Percentiles rank a stretch among this genome's conserved stretches.
phyloP scores from a whole-genome alignment of 2,113 vertebrate genomes.

The Peromyscus polionotus region DNA sequence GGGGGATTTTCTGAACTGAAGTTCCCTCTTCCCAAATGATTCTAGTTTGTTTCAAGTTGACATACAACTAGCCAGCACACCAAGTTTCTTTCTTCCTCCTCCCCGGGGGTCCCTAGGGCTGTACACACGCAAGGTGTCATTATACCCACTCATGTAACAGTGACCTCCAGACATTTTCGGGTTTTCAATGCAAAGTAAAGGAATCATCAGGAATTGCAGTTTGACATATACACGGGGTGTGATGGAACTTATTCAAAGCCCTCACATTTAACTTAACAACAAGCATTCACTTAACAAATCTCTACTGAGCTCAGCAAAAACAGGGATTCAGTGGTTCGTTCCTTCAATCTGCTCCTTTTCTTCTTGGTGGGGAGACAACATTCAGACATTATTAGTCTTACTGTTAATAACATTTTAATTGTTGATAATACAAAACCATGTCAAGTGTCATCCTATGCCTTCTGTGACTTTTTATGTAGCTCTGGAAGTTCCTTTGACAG shows the following conservation, averaged over 20 bases:
- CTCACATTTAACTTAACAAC: conserved; percentile 28
- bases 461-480: background rate
- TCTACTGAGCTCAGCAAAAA: conserved; percentile 35
- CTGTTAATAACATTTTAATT: background rate
- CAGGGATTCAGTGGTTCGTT: background rate
- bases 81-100: conserved; percentile 41
- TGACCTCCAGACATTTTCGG: background rate
- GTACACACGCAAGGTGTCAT: conserved; percentile 22
- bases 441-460: conserved; percentile 13
- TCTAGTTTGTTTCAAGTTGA: background rate
- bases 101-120: background rate
- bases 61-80: background rate
- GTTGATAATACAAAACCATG: background rate
- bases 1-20: background rate
- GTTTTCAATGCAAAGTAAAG: conserved; percentile 54
- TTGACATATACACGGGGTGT: background rate
- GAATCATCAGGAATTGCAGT: conserved; percentile 31
- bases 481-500: background rate
- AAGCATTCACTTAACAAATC: conserved; percentile 27
- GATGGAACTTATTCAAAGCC: conserved; percentile 58
- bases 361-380: background rate
- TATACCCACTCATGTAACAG: background rate
- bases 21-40: background rate
- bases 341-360: conserved; percentile 48
- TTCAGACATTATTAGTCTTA: background rate